phyloP scores from a whole-genome alignment of 2,797 vertebrate species.

The Anniella stebbinsi region DNA sequence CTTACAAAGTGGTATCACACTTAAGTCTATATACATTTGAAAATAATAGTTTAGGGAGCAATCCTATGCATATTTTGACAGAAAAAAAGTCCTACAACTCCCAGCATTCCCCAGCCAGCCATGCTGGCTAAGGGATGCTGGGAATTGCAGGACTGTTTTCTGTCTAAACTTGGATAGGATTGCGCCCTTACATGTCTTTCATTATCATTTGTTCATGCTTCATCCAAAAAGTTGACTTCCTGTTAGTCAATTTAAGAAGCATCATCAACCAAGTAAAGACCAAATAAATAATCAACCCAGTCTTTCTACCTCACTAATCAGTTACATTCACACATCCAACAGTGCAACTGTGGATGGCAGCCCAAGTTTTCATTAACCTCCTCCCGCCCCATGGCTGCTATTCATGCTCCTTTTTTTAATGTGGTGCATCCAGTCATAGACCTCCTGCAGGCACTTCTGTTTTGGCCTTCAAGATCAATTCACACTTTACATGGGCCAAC shows the following conservation, averaged over 20 bases:
- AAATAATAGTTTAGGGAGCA: neutral
- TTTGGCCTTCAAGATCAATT: no score
- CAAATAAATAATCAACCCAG: neutral
- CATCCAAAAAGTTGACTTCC: neutral
- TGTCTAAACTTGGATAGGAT: no score
- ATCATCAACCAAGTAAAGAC: neutral
- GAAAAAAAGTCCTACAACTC: no score
- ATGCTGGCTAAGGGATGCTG: no score
- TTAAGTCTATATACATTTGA: conserved; percentile 11
- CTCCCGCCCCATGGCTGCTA: no score
- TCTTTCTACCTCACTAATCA: neutral
- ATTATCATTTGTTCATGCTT: neutral
- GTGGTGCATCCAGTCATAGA: neutral
- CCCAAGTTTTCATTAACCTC: neutral
- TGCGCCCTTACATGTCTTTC: neutral
- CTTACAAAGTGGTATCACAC: neutral
- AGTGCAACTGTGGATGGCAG: neutral
- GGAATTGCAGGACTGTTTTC: no score
- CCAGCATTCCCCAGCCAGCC: no score
- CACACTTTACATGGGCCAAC: neutral
- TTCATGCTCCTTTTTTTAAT: neutral
- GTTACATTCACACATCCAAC: neutral
- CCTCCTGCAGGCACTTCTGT: neutral
- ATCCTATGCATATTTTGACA: no score
- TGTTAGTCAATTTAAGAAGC: conserved; percentile 7